A percentile compares a stretch with the other conserved stretches of the same genome.
Conservation (phyloP, 1,140 invertebrate species). For the Mya arenaria region DNA sequence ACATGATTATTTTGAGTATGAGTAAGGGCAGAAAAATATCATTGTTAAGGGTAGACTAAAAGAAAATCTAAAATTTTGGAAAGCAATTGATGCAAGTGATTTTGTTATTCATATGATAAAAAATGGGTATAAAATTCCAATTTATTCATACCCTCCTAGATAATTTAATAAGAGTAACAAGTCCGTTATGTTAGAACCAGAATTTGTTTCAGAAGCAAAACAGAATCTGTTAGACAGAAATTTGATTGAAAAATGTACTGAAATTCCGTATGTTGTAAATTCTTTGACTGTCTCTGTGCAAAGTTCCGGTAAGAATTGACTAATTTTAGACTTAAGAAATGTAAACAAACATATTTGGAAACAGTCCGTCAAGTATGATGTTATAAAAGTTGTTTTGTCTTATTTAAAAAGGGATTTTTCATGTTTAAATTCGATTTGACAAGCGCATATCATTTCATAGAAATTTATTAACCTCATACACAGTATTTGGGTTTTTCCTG, state of each 20-base stretch:
- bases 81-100: background rate
- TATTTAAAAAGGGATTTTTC: background rate
- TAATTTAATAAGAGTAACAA: no score
- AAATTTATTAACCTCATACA: constrained; percentile 33
- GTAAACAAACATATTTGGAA: constrained; percentile 30
- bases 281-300: no score
- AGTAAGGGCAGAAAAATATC: constrained; percentile 10
- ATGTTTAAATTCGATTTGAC: constrained; percentile 38
- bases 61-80: constrained; percentile 18
- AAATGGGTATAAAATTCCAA: no score
- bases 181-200: no score
- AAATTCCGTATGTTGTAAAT: no score
- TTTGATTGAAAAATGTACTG: no score
- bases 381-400: background rate
- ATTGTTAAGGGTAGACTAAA: constrained; percentile 19
- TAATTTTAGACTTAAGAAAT: constrained; percentile 1
- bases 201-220: no score
- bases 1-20: constrained; percentile 33
- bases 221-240: no score
- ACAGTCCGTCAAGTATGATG: constrained; percentile 28
- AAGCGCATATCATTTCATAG: constrained; percentile 42
- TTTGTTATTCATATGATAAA: no score
- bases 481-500: constrained; percentile 43
- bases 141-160: background rate
- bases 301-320: no score